Evolutionary conservation across 2,888 invertebrate species (phyloP).

Genomic region (Pimpla rufipes): DNA sequence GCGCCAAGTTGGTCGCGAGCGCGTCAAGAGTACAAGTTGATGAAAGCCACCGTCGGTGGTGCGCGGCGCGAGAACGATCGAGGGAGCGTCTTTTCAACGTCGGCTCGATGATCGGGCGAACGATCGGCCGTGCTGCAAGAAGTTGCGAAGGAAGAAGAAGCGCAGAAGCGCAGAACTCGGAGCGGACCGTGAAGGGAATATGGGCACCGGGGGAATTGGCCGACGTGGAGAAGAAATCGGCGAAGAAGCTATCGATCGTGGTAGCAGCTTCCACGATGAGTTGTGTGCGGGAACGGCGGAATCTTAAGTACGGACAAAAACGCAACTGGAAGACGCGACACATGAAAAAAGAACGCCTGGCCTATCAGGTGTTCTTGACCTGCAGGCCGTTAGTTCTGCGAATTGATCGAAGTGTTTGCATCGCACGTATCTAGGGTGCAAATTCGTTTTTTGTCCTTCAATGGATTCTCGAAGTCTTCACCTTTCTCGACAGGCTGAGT

Average conservation of each 20-base stretch:
- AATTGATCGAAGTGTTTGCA: slow-evolving; percentile 37
- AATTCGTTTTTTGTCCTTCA: neutral
- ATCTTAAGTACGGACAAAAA: slow-evolving; percentile 69
- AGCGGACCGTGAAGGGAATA: slow-evolving; percentile 49
- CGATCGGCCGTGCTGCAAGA: slow-evolving; percentile 49
- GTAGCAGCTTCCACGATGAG: slow-evolving; percentile 56
- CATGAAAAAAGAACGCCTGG: slow-evolving; percentile 20
- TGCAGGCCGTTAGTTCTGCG: slow-evolving; percentile 22
- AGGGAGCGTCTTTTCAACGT: slow-evolving; percentile 50
- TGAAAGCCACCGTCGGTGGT: slow-evolving; percentile 56
- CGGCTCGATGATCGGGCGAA: slow-evolving; percentile 31
- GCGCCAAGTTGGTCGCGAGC: slow-evolving; percentile 53
- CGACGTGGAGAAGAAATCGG: slow-evolving; percentile 64
- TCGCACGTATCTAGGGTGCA: neutral
- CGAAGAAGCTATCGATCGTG: slow-evolving; percentile 58
- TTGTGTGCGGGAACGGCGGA: slow-evolving; percentile 60
- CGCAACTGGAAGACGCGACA: slow-evolving; percentile 23
- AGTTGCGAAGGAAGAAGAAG: slow-evolving; percentile 15
- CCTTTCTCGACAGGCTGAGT: neutral
- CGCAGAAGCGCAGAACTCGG: slow-evolving; percentile 34
- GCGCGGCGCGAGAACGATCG: slow-evolving; percentile 49
- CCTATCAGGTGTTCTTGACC: slow-evolving; percentile 38
- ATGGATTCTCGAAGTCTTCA: neutral
- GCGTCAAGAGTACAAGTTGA: slow-evolving; percentile 64
- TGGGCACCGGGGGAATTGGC: slow-evolving; percentile 64